A percentile compares a stretch with the other conserved stretches of the same genome.
Evolutionary conservation across 2,888 invertebrate genomes (phyloP).

Genomic region (Pachycephus smyrnensis): DNA sequence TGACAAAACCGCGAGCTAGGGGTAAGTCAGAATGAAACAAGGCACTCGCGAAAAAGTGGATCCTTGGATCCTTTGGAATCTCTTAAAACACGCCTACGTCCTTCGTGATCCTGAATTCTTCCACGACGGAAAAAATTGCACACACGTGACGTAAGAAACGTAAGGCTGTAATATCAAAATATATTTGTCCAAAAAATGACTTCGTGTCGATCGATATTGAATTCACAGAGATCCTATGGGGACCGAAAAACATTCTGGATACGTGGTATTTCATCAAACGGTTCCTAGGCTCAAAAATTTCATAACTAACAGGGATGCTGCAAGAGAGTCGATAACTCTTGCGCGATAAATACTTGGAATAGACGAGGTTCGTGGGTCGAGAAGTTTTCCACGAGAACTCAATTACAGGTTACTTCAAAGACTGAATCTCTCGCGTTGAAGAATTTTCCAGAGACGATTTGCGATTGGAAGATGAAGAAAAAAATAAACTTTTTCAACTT

Average conservation of each 20-base stretch:
- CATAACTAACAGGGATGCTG: background rate
- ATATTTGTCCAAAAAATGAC: background rate
- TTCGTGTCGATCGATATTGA: background rate
- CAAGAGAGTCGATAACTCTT: background rate
- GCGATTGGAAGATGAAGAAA: background rate
- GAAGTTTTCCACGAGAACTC: background rate
- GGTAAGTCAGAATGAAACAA: constrained; percentile 72
- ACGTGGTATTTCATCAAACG: background rate
- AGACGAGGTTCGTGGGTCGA: background rate
- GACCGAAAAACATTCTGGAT: background rate
- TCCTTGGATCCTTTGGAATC: background rate
- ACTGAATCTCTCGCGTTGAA: background rate
- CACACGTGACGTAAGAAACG: no score
- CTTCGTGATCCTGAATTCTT: background rate
- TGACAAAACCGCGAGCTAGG: constrained; percentile 88
- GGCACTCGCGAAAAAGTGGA: constrained; percentile 10
- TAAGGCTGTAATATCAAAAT: background rate
- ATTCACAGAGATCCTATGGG: background rate
- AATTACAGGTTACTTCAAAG: background rate
- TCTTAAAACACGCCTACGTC: background rate
- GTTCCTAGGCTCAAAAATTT: background rate
- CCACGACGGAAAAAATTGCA: background rate
- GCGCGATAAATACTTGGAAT: background rate
- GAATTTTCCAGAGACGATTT: background rate
- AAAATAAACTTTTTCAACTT: background rate